These are phyloP conservation scores for Polypedilum vanderplanki DNA, from an alignment of 1,140 invertebrate genomes.

Conservation along the genomic window DNA sequence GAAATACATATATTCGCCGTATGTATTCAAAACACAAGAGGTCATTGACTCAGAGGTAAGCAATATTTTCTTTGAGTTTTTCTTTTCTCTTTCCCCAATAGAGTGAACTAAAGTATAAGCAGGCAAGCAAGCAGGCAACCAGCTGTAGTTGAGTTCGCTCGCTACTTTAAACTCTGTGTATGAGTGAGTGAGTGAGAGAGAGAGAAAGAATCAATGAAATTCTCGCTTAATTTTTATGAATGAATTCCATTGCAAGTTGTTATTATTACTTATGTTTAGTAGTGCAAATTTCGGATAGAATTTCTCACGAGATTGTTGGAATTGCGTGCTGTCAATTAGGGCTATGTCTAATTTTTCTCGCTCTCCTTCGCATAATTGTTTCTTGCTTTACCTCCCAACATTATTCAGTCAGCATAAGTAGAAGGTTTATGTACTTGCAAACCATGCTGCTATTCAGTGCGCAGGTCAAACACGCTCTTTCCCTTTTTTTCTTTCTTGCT, in stretches of 20 bases:
- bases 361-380: constrained; percentile 10
- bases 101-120: not conserved
- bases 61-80: constrained; percentile 18
- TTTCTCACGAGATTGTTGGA: not conserved
- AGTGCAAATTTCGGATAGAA: too few relatives aligned
- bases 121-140: not conserved
- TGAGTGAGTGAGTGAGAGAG: too few relatives aligned
- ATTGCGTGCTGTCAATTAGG: constrained; percentile 16
- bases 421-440: not conserved
- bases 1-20: constrained; percentile 24
- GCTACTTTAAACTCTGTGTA: too few relatives aligned
- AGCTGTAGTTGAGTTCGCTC: not conserved
- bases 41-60: constrained; percentile 10
- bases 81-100: not conserved
- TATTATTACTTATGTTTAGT: too few relatives aligned
- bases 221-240: too few relatives aligned
- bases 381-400: not conserved
- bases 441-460: not conserved
- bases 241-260: too few relatives aligned
- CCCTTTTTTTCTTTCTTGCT: not conserved
- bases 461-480: constrained; percentile 10
- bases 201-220: too few relatives aligned
- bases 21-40: constrained; percentile 27
- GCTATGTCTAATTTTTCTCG: not conserved
- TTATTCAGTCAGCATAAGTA: not conserved